A percentile compares a stretch with the other conserved stretches of the same genome.
Conservation (phyloP, 1,140 invertebrate species). For the Choristoneura fumiferana region DNA sequence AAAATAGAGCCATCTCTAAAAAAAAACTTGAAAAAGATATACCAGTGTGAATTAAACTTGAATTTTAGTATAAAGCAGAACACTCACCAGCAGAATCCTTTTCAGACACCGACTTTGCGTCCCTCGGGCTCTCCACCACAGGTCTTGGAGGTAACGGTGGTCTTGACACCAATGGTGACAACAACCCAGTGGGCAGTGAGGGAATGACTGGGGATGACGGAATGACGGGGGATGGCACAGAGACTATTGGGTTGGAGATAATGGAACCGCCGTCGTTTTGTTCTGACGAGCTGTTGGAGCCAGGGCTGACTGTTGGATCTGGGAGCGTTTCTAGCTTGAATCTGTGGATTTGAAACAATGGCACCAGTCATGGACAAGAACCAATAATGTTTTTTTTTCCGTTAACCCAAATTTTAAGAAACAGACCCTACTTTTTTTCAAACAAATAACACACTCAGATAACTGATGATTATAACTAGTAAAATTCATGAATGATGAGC, state of each 20-base stretch:
- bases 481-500: no score
- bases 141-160: constrained; percentile 55
- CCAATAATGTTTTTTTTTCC: no score
- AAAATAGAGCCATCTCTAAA: no score
- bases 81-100: constrained; percentile 56
- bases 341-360: constrained; percentile 41
- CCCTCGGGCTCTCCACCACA: constrained; percentile 49
- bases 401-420: no score
- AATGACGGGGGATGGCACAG: constrained; percentile 22
- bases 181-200: constrained; percentile 26
- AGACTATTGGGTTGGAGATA: constrained; percentile 45
- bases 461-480: no score
- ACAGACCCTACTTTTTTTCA: no score
- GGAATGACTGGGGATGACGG: constrained; percentile 33
- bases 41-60: no score
- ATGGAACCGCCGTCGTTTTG: constrained; percentile 66
- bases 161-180: constrained; percentile 49
- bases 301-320: constrained; percentile 67
- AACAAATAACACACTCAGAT: no score
- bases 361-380: no score
- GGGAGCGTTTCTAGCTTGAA: constrained; percentile 70
- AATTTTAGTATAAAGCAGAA: no score
- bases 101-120: constrained; percentile 51
- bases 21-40: no score
- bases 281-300: constrained; percentile 72